phyloP scores from a whole-genome alignment of 2,113 vertebrate species.

The Platichthys stellatus region DNA sequence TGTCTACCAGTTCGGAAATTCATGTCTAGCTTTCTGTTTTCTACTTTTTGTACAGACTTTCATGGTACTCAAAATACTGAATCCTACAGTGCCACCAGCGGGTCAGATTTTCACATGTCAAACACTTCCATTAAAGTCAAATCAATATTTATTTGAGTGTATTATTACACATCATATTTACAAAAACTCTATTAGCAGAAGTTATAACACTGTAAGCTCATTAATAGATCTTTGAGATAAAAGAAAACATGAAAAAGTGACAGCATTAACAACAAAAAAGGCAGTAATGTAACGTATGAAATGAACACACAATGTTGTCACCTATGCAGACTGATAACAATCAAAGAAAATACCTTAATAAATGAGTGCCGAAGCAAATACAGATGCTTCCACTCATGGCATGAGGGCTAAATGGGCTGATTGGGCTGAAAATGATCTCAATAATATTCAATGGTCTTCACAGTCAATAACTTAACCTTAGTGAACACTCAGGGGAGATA shows the following conservation, averaged over 20 bases:
- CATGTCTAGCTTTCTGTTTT: too few relatives aligned
- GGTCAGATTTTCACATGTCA: too few relatives aligned
- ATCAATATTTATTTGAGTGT: too few relatives aligned
- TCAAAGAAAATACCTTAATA: not conserved
- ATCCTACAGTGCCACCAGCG: too few relatives aligned
- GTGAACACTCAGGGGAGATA: too few relatives aligned
- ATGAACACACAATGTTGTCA: not conserved
- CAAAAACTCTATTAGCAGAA: not conserved
- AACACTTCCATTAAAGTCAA: too few relatives aligned
- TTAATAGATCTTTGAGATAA: not conserved
- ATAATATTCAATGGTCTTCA: too few relatives aligned
- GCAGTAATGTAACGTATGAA: not conserved
- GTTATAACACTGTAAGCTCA: constrained; percentile 1
- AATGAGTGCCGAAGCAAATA: not conserved
- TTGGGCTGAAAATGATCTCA: too few relatives aligned
- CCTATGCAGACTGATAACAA: not conserved
- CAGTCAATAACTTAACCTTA: too few relatives aligned
- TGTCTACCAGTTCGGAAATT: too few relatives aligned
- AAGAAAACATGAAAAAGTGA: constrained; percentile 1
- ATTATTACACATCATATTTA: not conserved
- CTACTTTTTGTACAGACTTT: too few relatives aligned
- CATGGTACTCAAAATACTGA: too few relatives aligned
- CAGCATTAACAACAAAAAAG: not conserved
- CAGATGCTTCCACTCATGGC: not conserved
- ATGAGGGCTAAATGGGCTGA: not conserved